Percentiles rank a stretch among this genome's conserved stretches.
Conservation (phyloP, 2,888 invertebrate species). For the Criorhina ranunculi region DNA sequence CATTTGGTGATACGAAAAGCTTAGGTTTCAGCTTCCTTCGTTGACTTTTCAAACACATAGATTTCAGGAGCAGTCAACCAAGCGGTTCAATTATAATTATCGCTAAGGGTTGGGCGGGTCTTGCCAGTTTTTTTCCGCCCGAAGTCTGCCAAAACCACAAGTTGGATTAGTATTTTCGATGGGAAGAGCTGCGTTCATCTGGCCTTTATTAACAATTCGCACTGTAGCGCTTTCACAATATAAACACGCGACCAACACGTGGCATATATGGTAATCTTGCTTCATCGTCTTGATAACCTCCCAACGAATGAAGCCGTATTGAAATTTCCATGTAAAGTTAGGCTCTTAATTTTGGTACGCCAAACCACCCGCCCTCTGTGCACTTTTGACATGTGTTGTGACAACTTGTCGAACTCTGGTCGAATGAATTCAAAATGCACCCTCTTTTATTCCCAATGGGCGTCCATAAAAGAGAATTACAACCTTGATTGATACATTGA, state of each 20-base stretch:
- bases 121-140: constrained; percentile 17
- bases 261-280: constrained; percentile 77
- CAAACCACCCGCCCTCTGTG: constrained; percentile 71
- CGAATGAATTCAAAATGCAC: constrained; percentile 73
- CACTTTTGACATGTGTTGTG: constrained; percentile 77
- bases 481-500: constrained; percentile 76
- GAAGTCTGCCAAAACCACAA: constrained; percentile 76
- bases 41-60: constrained; percentile 39
- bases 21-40: constrained; percentile 5
- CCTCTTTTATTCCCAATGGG: constrained; percentile 74
- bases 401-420: constrained; percentile 77
- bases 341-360: constrained; percentile 76
- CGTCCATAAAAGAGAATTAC: constrained; percentile 75
- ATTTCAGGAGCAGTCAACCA: constrained; percentile 57
- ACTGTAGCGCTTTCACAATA: constrained; percentile 75
- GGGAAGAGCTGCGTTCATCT: constrained; percentile 59
- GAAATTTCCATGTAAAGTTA: constrained; percentile 72
- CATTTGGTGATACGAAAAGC: background rate
- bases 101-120: constrained; percentile 68
- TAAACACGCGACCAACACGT: constrained; percentile 77
- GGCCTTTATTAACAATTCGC: constrained; percentile 78
- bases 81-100: constrained; percentile 78
- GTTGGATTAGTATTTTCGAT: constrained; percentile 72
- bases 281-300: constrained; percentile 72
- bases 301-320: constrained; percentile 71